Base-by-base conservation (phyloP, 2,113 vertebrate genomes). In the Hemiprocne comata region DNA sequence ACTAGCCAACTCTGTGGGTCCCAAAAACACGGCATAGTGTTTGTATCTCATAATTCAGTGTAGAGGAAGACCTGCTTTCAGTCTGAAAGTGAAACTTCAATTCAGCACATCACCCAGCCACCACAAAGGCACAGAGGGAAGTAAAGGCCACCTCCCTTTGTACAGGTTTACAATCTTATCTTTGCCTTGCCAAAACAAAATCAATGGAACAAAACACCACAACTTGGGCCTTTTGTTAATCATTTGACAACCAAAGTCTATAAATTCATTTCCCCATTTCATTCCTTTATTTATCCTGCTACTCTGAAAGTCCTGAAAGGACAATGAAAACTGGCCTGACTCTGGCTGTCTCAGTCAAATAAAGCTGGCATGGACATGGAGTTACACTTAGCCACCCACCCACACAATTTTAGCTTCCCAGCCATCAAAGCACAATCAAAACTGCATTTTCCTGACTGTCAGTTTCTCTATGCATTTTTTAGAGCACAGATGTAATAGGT, bases 401-500 rank as follows among this genome's bases (percentile, higher is more conserved):
- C 94, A 93, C 91, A 94, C 66, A 85, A 96, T 96, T 95, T 90
- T 26, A 90, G 94, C 76, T 96, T 96, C 88, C 86, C 95, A 97
- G 93, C 90, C 93, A 96, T 87, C 90, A 97, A 87, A 95, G 93
- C 92, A 78, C 87, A 95, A 90, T 97, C 94, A 93, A 87, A 97
- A 96, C 84, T 70, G 92, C 93, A 76, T 96, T 97, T 93, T 87
- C 92, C 95, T 87, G 88, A 93, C 94, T 95, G 95, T 90, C 96
- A 97, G 76, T 91, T 96, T 93, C 84, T 96, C 88, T 94, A 31
- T 84, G 87, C 90, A 24, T 86, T 93, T 96, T 93, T 94, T 28
- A 88, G 88, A 96, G 88, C 7, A 23, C 94, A 96, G 95, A 96
- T 96, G 93, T 94, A 94, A 95, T 95, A 94, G 92, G 95, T 97